phyloP scores from a whole-genome alignment of 2,888 invertebrate genomes.

The Odontothrips loti region DNA sequence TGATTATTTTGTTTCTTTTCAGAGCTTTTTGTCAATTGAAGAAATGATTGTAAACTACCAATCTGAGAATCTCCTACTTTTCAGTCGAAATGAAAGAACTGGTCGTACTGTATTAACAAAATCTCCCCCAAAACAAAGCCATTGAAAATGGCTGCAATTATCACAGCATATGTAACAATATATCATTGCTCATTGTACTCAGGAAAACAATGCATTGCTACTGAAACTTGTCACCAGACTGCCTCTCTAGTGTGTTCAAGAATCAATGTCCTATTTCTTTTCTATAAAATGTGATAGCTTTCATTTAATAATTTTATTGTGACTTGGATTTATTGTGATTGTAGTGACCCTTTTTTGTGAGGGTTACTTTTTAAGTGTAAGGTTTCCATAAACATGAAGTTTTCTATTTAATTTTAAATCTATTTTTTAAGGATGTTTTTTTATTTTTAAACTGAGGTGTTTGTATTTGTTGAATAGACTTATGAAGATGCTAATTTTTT shows the following conservation, averaged over 20 bases:
- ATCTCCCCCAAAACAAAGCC: neutral
- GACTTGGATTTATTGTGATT: neutral
- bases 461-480: no score
- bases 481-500: no score
- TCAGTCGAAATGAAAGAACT: conserved; percentile 6
- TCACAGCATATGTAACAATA: neutral
- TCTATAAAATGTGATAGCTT: neutral
- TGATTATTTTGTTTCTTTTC: neutral
- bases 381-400: neutral
- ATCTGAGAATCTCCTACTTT: neutral
- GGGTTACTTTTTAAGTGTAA: neutral
- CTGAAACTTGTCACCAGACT: neutral
- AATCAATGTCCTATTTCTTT: neutral
- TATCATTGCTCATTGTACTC: neutral
- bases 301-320: neutral
- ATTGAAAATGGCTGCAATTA: neutral
- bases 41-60: neutral
- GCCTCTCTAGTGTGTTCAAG: neutral
- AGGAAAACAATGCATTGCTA: neutral
- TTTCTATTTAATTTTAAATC: neutral
- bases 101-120: neutral
- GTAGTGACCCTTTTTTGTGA: neutral
- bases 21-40: conserved; percentile 8
- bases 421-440: neutral
- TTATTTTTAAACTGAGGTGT: neutral